Evolutionary conservation across 2,888 invertebrate species (phyloP), one percentile per base, ranked within the genome.

Genomic region (Clusia tigrina): DNA sequence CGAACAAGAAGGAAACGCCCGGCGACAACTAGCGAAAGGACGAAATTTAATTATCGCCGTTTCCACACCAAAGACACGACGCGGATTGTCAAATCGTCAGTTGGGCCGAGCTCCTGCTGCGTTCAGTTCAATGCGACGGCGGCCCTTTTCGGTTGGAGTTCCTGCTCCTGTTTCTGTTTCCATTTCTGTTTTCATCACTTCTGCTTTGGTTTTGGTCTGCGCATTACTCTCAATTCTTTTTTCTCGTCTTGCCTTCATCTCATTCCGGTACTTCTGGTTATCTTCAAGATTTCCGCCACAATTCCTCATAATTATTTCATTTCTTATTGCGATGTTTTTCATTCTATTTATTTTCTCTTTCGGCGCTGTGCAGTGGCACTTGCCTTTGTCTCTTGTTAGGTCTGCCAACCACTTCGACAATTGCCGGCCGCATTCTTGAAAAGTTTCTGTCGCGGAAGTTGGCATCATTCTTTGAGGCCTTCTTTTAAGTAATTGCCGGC

Each of bases 31-130:
- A 48, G 22, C 48, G 48, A 48, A 48, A 48, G 48, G 48, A 48
- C 48, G 22, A 48, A 48, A 48, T 48, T 48, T 48, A 48, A 48
- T 48, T 48, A 48, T 48, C 48, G 48, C 48, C 18, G n/a, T n/a
- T n/a, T n/a, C n/a, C 48, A 48, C 15, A 20, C 48, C 48, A 48
- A 15, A 20, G 42, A n/a, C 12, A 9, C 32, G 32, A 9, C 32
- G 32, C 12, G 20, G 48, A 48, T 48, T 48, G 48, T 48, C 48
- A 22, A 32, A 32, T 9, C 48, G 6, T 20, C 48, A 48, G 18
- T 42, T 42, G 9, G 12, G 12, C 12, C 32, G 32, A 32, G 32
- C 12, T 6, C 12, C 9, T 42, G 12, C 15, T 48, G n/a, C n/a
- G n/a, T n/a, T n/a, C n/a, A n/a, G n/a, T n/a, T n/a, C n/a, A n/a